Base-by-base conservation (phyloP, 2,797 vertebrate species). In the Rhinoraja longicauda region DNA sequence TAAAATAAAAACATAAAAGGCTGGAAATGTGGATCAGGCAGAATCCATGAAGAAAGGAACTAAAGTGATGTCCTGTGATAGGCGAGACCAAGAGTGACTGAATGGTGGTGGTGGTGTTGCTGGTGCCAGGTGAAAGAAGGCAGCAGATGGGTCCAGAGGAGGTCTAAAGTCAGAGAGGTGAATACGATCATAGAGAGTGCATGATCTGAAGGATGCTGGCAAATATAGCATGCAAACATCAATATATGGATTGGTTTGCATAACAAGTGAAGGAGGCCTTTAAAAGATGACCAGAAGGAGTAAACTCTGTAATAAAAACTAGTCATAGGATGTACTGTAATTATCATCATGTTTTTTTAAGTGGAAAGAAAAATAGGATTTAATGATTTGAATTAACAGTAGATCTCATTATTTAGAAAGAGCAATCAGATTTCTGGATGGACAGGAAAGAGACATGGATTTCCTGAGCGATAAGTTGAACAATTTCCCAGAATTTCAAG, bases 371-470 rank as follows among this genome's bases (percentile, higher is more conserved):
- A 84, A 9, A 59, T 84, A 57, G 36, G 17, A 12, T 4, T 4
- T 59, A 84, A 84, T 59, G 13, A 59, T 57, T 57, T 59, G 21
- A 26, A 45, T 81, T 81, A 57, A 62, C 12, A 88, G 59, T 59
- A 64, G 29, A 4, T 88, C 64, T 88, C 84, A 88, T 64, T 64
- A 88, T 32, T 88, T 64, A 62, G 29, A 86, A 86, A 62, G 82
- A n/a, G 57, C 29, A 86, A 64, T 32, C 59, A 17, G 5, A 62
- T 86, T 29, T 3, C 5, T 62, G 67, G 59, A 13, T 29, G 59
- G 10, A 88, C 36, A 62, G 15, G n/a, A 36, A 88, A 64, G 62
- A 67, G 15, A 67, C 7, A 36, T 36, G 29, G 10, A 5, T n/a
- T 10, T 59, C 29, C 59, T 86, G 59, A 36, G 84, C 15, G 62